phyloP scores from a whole-genome alignment of 2,797 vertebrate genomes.

The Danio kyathit region DNA sequence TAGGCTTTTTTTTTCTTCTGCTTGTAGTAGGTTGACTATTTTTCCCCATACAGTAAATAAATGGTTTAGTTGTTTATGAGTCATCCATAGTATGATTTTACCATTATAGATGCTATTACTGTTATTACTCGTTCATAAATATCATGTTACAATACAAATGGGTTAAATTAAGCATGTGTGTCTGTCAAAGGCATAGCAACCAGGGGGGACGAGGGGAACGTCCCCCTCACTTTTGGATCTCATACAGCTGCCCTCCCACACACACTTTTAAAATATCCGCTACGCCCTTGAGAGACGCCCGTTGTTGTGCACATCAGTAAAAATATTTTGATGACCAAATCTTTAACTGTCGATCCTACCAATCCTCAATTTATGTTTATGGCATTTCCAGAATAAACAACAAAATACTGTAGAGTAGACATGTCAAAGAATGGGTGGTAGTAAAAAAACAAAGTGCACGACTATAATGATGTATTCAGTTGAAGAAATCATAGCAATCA shows the following conservation, averaged over 20 bases:
- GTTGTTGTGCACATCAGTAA: neutral
- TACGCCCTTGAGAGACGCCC: too few relatives aligned
- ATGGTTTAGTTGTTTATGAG: too few relatives aligned
- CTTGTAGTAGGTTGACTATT: too few relatives aligned
- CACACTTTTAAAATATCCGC: too few relatives aligned
- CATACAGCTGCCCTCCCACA: too few relatives aligned
- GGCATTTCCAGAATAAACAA: neutral
- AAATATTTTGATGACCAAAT: neutral
- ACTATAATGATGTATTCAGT: constrained; percentile 10
- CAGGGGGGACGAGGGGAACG: too few relatives aligned
- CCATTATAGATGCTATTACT: too few relatives aligned
- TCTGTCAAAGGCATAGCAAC: too few relatives aligned
- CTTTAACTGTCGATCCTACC: neutral
- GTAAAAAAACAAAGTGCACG: neutral
- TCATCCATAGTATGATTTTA: too few relatives aligned
- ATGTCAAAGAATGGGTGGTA: neutral
- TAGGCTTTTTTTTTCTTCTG: too few relatives aligned
- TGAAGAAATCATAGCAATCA: constrained; percentile 24
- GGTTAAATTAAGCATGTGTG: neutral
- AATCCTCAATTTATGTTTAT: neutral
- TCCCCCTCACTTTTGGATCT: too few relatives aligned
- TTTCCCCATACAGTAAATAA: too few relatives aligned
- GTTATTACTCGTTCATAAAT: neutral
- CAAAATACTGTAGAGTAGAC: neutral
- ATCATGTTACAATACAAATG: neutral